These are phyloP conservation scores for Hylomyscus alleni DNA, from an alignment of 2,797 vertebrate species.

Conservation along the genomic window DNA sequence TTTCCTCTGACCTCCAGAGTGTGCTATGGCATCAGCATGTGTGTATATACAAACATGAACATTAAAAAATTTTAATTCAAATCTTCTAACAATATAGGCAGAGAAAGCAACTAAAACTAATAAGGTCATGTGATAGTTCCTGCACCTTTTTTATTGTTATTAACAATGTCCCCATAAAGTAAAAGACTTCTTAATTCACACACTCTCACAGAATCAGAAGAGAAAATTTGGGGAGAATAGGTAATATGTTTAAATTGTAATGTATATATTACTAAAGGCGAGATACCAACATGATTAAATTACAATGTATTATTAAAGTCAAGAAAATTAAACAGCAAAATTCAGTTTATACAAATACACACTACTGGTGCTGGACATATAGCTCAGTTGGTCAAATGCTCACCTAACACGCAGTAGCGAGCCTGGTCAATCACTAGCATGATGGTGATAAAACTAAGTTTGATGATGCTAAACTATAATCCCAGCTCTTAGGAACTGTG, in stretches of 20 bases:
- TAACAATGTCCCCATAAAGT: not conserved
- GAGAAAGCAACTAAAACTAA: conserved; percentile 50
- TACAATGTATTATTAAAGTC: conserved; percentile 11
- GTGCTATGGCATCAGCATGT: not conserved
- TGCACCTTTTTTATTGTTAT: not conserved
- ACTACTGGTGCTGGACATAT: not conserved
- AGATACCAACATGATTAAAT: conserved; percentile 47
- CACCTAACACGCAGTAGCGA: not conserved
- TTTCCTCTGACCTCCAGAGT: not conserved
- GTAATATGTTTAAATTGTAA: conserved; percentile 48
- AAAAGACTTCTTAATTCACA: conserved; percentile 1
- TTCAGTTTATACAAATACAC: conserved; percentile 56
- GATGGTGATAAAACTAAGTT: not conserved
- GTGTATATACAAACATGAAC: not conserved
- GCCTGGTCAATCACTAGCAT: not conserved
- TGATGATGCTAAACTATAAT: not conserved
- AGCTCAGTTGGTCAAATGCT: not conserved
- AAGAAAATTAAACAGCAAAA: conserved; percentile 57
- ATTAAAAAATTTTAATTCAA: not conserved
- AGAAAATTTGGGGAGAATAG: conserved; percentile 35
- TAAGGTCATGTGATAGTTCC: not conserved
- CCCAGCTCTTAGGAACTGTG: not conserved
- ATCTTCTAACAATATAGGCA: conserved; percentile 20
- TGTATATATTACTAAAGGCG: conserved; percentile 21
- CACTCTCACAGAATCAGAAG: not conserved